phyloP scores from a whole-genome alignment of 2,113 vertebrate genomes.

The Pycnonotus jocosus region DNA sequence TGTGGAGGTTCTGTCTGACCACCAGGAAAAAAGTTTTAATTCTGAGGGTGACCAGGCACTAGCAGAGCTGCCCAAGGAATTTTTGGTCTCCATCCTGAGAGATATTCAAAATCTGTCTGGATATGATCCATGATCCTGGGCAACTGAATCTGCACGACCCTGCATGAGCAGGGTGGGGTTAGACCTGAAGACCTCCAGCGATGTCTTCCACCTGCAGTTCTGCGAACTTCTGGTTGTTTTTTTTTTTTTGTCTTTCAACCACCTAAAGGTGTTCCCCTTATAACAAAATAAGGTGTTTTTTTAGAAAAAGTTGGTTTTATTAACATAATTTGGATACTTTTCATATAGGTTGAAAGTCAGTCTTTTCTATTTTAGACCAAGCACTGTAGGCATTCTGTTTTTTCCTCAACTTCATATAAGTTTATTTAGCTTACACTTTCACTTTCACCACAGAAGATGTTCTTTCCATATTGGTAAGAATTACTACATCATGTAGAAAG shows the following conservation, averaged over 20 bases:
- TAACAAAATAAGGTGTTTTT: background rate
- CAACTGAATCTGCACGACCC: too few species aligned
- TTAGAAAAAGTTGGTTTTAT: background rate
- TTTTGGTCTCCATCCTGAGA: background rate
- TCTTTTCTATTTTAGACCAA: background rate
- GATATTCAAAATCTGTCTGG: background rate
- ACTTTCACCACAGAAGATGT: background rate
- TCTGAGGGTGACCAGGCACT: background rate
- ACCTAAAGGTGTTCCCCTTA: background rate
- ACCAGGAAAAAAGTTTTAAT: background rate
- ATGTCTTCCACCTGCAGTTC: background rate
- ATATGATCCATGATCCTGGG: background rate
- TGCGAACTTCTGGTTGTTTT: background rate
- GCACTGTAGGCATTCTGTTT: background rate
- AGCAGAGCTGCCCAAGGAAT: background rate
- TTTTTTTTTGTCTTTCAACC: background rate
- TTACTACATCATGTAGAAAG: background rate
- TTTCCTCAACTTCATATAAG: background rate
- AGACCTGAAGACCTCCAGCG: background rate
- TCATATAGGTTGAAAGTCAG: background rate
- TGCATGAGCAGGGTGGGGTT: background rate
- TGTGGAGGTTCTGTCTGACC: background rate
- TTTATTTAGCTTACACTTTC: background rate
- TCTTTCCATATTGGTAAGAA: background rate
- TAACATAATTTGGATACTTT: background rate